These are phyloP conservation scores for Lacanobia wlatinum DNA, from an alignment of 2,888 invertebrate genomes.

Conservation along the genomic window DNA sequence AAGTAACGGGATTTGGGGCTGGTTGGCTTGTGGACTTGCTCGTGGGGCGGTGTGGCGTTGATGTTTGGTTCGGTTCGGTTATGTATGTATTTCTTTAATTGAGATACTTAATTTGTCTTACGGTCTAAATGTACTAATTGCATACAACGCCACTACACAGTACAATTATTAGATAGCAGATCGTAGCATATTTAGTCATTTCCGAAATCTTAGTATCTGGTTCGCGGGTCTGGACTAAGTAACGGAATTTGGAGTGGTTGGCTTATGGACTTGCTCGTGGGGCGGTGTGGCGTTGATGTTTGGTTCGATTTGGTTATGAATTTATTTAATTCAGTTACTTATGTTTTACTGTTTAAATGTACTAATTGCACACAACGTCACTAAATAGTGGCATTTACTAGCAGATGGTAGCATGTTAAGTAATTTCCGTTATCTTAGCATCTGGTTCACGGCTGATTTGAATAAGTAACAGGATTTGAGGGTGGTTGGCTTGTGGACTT, in stretches of 20 bases:
- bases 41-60: not conserved
- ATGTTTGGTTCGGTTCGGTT: not conserved
- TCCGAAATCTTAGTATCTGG: no score
- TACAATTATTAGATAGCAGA: no score
- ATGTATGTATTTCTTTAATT: no score
- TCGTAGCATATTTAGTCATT: no score
- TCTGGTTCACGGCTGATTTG: conserved; percentile 37
- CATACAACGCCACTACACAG: no score
- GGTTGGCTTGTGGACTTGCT: conserved; percentile 5
- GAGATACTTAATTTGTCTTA: no score
- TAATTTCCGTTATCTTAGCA: conserved; percentile 64
- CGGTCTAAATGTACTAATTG: no score
- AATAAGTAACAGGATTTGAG: conserved; percentile 33
- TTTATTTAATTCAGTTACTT: no score
- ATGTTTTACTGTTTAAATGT: no score
- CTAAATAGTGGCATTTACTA: conserved; percentile 47
- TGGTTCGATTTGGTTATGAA: not conserved
- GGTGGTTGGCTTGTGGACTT: conserved; percentile 11
- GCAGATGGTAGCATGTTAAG: conserved; percentile 60
- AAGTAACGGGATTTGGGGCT: conserved; percentile 28
- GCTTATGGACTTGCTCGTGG: not conserved
- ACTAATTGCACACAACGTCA: conserved; percentile 54
- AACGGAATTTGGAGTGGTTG: conserved; percentile 25
- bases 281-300: not conserved
- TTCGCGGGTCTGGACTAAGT: no score